Evolutionary conservation across 2,888 invertebrate species (phyloP).

Genomic region (Cetonia aurata): DNA sequence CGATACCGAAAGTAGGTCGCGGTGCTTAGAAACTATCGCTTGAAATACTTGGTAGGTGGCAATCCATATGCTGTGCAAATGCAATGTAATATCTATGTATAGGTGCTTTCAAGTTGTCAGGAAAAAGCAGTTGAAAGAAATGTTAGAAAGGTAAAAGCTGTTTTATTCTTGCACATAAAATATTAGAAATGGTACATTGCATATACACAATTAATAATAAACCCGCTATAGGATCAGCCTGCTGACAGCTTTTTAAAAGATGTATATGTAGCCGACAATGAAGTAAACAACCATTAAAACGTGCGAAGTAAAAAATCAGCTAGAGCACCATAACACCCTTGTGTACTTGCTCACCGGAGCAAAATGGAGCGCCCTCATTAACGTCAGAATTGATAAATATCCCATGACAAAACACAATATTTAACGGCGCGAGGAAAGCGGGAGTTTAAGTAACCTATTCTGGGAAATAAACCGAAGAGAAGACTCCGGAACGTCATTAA

Average conservation of each 20-base stretch:
- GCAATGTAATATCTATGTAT: no score
- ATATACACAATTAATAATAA: no score
- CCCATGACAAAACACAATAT: constrained; percentile 26
- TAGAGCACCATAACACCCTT: not conserved
- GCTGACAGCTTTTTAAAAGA: no score
- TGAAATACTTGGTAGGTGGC: not conserved
- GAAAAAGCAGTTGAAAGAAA: no score
- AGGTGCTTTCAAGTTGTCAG: no score
- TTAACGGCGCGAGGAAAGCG: not conserved
- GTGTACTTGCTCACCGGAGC: not conserved
- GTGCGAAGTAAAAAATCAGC: no score
- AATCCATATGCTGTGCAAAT: not conserved
- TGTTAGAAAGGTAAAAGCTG: not conserved
- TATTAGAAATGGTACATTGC: no score
- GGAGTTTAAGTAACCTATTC: constrained; percentile 14
- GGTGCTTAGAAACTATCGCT: not conserved
- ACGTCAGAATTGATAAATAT: constrained; percentile 28
- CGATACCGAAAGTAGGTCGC: not conserved
- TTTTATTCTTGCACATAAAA: no score
- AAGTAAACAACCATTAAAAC: no score
- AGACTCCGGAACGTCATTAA: constrained; percentile 12
- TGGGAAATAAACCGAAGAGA: constrained; percentile 22
- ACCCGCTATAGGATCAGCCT: no score
- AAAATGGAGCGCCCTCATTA: constrained; percentile 22
- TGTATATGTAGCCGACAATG: no score